phyloP scores from a whole-genome alignment of 2,797 vertebrate species.

The Loriculus beryllinus region DNA sequence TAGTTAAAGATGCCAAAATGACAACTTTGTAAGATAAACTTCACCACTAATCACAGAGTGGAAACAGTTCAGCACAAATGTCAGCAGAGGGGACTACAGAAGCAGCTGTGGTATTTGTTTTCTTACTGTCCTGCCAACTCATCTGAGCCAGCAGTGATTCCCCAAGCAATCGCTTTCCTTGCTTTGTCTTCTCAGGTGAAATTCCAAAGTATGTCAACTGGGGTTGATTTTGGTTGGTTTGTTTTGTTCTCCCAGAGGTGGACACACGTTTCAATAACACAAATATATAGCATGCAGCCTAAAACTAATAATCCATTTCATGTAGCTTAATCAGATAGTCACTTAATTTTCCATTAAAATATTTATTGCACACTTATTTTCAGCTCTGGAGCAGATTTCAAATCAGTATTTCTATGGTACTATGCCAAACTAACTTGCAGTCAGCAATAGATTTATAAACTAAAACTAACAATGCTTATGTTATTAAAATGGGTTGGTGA shows the following conservation, averaged over 20 bases:
- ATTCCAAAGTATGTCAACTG: neutral
- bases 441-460: neutral
- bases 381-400: neutral
- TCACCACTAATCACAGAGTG: slow-evolving; percentile 6
- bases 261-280: neutral
- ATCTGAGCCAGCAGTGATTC: neutral
- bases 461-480: neutral
- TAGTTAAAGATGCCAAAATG: slow-evolving; percentile 16
- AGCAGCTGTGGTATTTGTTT: neutral
- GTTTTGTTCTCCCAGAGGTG: neutral
- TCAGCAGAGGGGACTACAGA: neutral
- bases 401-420: neutral
- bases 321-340: neutral
- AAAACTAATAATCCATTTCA: neutral
- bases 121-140: neutral
- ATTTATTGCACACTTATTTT: neutral
- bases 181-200: neutral
- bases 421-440: neutral
- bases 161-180: neutral
- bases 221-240: neutral
- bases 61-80: slow-evolving; percentile 24
- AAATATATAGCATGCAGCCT: neutral
- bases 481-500: slow-evolving; percentile 13
- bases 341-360: neutral
- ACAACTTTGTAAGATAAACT: neutral